Conservation (phyloP, 2,797 vertebrate species). For the Acipenser oxyrinchus region DNA sequence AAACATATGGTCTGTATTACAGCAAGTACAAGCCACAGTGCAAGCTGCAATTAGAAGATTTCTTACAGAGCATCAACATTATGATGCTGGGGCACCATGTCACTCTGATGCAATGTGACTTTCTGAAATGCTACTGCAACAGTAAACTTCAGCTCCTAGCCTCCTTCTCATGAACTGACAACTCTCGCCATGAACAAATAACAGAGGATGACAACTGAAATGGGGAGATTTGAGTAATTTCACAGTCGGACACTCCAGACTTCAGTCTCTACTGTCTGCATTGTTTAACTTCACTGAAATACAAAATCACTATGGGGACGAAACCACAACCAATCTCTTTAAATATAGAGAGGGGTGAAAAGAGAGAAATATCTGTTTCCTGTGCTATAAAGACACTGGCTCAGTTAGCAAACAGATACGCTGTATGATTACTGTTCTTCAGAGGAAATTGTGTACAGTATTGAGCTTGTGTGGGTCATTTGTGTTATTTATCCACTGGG, state of each 20-base stretch:
- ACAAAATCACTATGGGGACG: not conserved
- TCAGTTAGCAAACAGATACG: not conserved
- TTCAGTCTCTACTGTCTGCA: not conserved
- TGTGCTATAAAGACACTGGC: not conserved
- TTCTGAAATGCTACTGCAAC: not conserved
- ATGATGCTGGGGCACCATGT: not conserved
- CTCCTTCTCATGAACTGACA: not conserved
- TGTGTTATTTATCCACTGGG: too few species aligned
- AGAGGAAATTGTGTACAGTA: too few species aligned
- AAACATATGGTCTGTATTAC: too few species aligned
- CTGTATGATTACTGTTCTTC: too few species aligned
- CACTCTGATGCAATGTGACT: not conserved
- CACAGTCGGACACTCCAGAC: slow-evolving; percentile 4
- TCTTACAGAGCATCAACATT: not conserved
- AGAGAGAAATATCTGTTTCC: not conserved
- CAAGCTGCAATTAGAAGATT: not conserved
- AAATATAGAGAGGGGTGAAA: not conserved
- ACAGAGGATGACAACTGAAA: slow-evolving; percentile 2
- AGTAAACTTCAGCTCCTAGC: not conserved
- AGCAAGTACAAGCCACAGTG: not conserved
- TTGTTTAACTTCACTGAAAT: not conserved
- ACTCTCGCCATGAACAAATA: not conserved
- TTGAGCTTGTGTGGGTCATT: too few species aligned
- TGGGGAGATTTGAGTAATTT: slow-evolving; percentile 6
- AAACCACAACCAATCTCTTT: too few species aligned